Conservation (phyloP, 1,140 invertebrate genomes). For the Trichomalopsis sarcophagae region DNA sequence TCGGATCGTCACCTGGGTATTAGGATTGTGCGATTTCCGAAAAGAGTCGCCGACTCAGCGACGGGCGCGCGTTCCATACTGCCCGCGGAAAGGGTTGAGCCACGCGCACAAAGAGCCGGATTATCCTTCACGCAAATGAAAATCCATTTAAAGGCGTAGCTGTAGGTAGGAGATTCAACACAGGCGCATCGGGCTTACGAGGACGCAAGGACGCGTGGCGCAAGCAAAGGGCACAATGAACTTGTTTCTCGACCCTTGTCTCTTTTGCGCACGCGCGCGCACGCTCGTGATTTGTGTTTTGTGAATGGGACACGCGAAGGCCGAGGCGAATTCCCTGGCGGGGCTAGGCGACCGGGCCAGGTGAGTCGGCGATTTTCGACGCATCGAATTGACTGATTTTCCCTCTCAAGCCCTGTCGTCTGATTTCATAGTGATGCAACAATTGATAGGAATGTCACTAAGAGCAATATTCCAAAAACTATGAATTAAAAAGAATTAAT, state of each 20-base stretch:
- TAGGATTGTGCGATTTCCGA: neutral
- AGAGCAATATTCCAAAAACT: too few relatives aligned
- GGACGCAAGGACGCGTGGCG: neutral
- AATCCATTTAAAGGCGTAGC: conserved; percentile 4
- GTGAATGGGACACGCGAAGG: conserved; percentile 32
- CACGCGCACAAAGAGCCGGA: neutral
- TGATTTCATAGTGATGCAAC: too few relatives aligned
- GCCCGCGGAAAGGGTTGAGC: neutral
- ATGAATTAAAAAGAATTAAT: too few relatives aligned
- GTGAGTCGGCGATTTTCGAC: neutral
- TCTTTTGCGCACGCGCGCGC: neutral
- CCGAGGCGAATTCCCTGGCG: conserved; percentile 46
- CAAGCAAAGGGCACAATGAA: neutral
- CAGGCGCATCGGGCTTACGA: neutral
- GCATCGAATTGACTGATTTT: neutral
- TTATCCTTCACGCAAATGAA: neutral
- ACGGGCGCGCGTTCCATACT: too few relatives aligned
- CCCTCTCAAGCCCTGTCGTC: neutral
- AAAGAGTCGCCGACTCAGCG: neutral
- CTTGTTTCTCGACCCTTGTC: neutral
- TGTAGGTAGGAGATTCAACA: neutral
- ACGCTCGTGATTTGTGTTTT: too few relatives aligned
- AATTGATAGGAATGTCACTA: too few relatives aligned
- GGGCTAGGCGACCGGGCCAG: neutral
- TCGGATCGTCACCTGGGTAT: conserved; percentile 1